These are phyloP conservation scores for Hipparchia semele DNA, from an alignment of 2,888 invertebrate species.

Conservation along the genomic window DNA sequence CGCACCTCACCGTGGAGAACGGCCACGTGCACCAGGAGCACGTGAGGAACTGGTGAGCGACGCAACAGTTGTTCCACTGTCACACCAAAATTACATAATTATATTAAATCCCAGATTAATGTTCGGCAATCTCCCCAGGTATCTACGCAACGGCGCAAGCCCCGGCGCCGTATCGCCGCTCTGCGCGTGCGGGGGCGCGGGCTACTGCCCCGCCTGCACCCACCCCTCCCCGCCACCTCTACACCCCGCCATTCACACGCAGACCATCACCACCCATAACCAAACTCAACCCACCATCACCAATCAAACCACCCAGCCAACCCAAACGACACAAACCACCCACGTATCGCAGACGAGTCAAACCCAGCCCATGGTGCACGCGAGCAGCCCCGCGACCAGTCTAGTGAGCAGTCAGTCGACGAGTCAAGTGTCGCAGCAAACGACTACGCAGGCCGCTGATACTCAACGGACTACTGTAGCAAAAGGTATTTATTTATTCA, in stretches of 20 bases:
- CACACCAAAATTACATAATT: too few species aligned
- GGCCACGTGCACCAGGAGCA: slow-evolving; percentile 74
- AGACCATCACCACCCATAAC: neutral
- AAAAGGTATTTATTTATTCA: slow-evolving; percentile 12
- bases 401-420: slow-evolving; percentile 18
- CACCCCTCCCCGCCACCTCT: slow-evolving; percentile 30
- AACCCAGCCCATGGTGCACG: slow-evolving; percentile 2
- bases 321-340: neutral
- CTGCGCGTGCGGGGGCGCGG: slow-evolving; percentile 45
- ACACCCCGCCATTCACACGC: slow-evolving; percentile 23
- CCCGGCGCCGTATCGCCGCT: slow-evolving; percentile 35
- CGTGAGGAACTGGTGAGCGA: slow-evolving; percentile 59
- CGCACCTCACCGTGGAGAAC: slow-evolving; percentile 73
- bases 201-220: slow-evolving; percentile 56
- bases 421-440: slow-evolving; percentile 17
- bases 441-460: neutral
- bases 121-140: slow-evolving; percentile 47
- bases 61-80: too few species aligned
- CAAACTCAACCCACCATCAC: neutral
- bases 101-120: neutral
- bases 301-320: slow-evolving; percentile 5
- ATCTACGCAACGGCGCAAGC: slow-evolving; percentile 47
- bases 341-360: slow-evolving; percentile 14
- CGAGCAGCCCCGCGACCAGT: slow-evolving; percentile 19
- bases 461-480: slow-evolving; percentile 22